A percentile compares a stretch with the other conserved stretches of the same genome.
Conservation (phyloP, 2,797 vertebrate species). For the Ctenochaetus hawaiiensis region DNA sequence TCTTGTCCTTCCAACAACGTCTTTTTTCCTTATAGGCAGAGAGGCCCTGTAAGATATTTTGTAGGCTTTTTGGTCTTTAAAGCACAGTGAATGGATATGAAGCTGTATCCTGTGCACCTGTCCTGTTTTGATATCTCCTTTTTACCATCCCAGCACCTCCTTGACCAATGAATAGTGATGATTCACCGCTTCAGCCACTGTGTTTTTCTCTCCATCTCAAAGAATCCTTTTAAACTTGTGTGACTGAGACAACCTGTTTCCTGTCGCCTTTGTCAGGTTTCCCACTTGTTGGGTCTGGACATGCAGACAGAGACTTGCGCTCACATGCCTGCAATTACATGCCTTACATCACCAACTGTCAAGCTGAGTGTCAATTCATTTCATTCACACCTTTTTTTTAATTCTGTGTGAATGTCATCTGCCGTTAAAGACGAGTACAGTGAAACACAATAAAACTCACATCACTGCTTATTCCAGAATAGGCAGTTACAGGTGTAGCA, state of each 20-base stretch:
- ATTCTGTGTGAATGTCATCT: neutral
- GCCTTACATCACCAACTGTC: constrained; percentile 47
- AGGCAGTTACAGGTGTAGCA: neutral
- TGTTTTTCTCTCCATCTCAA: constrained; percentile 23
- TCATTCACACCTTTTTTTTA: constrained; percentile 6
- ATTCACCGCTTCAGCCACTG: constrained; percentile 29
- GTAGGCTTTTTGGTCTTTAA: constrained; percentile 11
- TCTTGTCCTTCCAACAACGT: constrained; percentile 15
- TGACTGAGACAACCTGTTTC: constrained; percentile 59
- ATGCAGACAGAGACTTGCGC: constrained; percentile 50
- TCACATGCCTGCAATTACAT: constrained; percentile 37
- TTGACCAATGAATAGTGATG: constrained; percentile 19
- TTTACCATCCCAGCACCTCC: neutral
- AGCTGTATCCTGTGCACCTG: constrained; percentile 27
- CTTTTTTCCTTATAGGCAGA: neutral
- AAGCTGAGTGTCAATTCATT: constrained; percentile 19
- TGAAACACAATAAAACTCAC: neutral
- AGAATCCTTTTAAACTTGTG: constrained; percentile 35
- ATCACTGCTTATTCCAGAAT: neutral
- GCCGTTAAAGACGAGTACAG: neutral
- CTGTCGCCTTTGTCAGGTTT: constrained; percentile 61
- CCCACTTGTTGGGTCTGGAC: constrained; percentile 47
- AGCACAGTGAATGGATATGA: neutral
- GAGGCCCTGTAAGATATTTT: neutral
- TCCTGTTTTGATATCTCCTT: constrained; percentile 7